phyloP scores from a whole-genome alignment of 2,797 vertebrate species.

The Aeoliscus strigatus region DNA sequence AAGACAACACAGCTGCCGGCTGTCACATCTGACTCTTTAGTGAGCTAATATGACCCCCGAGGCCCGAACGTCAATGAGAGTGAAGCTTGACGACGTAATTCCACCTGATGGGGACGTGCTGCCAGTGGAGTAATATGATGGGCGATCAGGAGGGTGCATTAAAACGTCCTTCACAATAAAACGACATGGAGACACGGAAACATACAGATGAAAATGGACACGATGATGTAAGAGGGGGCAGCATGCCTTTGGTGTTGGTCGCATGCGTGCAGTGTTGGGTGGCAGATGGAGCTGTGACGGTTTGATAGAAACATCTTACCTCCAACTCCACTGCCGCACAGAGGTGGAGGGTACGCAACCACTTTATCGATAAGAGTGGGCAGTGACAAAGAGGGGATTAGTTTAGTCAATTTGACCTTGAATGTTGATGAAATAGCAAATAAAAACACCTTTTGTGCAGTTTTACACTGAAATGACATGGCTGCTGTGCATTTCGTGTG shows the following conservation, averaged over 20 bases:
- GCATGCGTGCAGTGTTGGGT: constrained; percentile 1
- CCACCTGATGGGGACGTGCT: constrained; percentile 47
- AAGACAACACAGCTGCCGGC: constrained; percentile 23
- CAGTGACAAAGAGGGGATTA: constrained; percentile 41
- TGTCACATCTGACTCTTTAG: constrained; percentile 21
- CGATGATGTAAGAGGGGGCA: constrained; percentile 11
- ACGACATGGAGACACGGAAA: constrained; percentile 22
- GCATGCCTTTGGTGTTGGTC: constrained; percentile 36
- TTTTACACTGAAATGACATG: constrained; percentile 4
- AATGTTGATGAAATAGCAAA: constrained; percentile 3
- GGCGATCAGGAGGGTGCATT: constrained; percentile 46
- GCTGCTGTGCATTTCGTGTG: too few species aligned
- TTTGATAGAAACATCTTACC: constrained; percentile 65
- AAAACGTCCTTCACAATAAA: constrained; percentile 39
- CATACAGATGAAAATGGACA: constrained; percentile 14
- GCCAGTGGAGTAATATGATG: constrained; percentile 43
- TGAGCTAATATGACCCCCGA: constrained; percentile 40
- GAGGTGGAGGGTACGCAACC: constrained; percentile 74
- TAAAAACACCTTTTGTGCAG: not conserved
- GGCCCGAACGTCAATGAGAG: constrained; percentile 34
- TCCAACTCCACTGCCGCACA: constrained; percentile 74
- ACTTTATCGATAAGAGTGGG: constrained; percentile 61
- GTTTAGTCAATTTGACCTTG: constrained; percentile 13
- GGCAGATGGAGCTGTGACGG: constrained; percentile 16
- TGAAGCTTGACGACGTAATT: constrained; percentile 45